Evolutionary conservation across 2,888 invertebrate genomes (phyloP), one percentile per base, ranked within the genome.

Genomic region (Macrophya annulata): DNA sequence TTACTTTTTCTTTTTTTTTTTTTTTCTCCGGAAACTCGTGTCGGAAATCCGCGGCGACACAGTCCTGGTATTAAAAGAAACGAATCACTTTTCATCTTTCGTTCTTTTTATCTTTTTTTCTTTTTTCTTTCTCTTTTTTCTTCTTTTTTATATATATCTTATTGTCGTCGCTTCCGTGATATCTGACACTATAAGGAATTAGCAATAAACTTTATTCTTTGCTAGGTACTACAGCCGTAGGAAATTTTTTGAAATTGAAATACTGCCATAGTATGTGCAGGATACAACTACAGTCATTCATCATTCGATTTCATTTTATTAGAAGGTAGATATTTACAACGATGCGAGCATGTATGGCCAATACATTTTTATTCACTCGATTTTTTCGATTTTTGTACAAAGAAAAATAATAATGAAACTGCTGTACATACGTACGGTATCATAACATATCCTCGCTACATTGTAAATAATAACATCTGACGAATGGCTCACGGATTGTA

Each of bases 21-120:
- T 15, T 17, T 8, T n/a, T 21, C 25, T 0, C 21, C 62, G 62
- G 62, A 62, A 62, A 12, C 12, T 62, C 62, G 25, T 21, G 62
- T 62, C 62, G 62, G 62, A 62, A 62, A 62, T 62, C 62, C 62
- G 62, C 62, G 25, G 62, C 62, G 25, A 62, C 25, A 62, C 62
- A 10, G 25, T 25, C 21, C 62, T 62, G 25, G 62, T 10, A 62
- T 62, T 62, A 62, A 25, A 62, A 62, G 25, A 25, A 62, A 25
- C 25, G 62, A 25, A 21, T 62, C 25, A 25, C 25, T 25, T 62
- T 62, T 25, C 25, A 62, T 25, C 25, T 55, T 55, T 55, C 62
- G 25, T 62, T 12, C 4, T 62, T 62, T 62, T 3, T n/a, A n/a
- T 25, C 25, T 25, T 59, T 21, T 59, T 2, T 1, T 25, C 9